Evolutionary conservation across 2,888 invertebrate species (phyloP), one percentile per base, ranked within the genome.

Genomic region (Amiota mariae): DNA sequence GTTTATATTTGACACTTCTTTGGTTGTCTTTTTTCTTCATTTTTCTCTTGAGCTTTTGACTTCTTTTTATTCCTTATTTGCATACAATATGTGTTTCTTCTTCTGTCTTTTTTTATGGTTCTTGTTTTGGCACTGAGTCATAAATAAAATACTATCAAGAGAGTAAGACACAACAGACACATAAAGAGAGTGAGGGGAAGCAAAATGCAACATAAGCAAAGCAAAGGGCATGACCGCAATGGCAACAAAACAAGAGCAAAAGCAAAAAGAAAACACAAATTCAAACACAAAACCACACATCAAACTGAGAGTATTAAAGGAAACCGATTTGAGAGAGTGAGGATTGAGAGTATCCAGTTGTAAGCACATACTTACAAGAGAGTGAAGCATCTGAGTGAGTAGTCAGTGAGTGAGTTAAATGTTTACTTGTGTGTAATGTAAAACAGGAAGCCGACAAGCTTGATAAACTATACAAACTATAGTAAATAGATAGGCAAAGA

Each of bases 71-170:
- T 36, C 36, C 36, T 36, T 36, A 71, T 24, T 63, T 66, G 13
- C 48, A 15, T 72, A 54, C 46, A 56, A 36, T 85, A 82, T 85
- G 80, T 72, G 81, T 75, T 76, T 78, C 59, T 74, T 67, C 75
- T 57, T 71, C 63, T 36, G 36, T 0, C 6, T 64, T 72, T 81
- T 76, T 74, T 77, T 81, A 76, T 75, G 68, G 71, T 70, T 73
- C 64, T 57, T 18, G 70, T 57, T 36, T 36, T 36, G 36, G 10
- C 59, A 20, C 59, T 59, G 59, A 59, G 18, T 59, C 54, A 49
- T 59, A 77, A 70, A 57, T 49, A 64, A 67, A 71, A 72, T 61
- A n/a, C 36, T 36, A 36, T 36, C 36, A 36, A 36, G 36, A 36
- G 36, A 36, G 36, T 6, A 6, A 6, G 6, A 0, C 6, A 2